Evolutionary conservation across 2,797 vertebrate genomes (phyloP), one percentile per base, ranked within the genome.

Genomic region (Typhlichthys subterraneus): DNA sequence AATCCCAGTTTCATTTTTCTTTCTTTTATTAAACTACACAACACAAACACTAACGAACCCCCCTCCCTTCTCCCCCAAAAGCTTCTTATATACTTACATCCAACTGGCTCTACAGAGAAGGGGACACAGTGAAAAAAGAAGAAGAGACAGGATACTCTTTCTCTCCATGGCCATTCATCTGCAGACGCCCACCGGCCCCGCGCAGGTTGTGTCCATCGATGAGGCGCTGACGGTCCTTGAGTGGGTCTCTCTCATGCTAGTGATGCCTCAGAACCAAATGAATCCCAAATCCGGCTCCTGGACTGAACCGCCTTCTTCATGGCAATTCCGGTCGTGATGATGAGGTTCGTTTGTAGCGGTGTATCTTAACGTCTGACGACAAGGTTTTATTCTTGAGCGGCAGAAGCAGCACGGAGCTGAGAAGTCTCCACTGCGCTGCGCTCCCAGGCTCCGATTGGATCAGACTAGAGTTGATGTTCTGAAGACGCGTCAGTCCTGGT

Each of bases 31-130:
- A 42, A 7, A 1, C 1, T 9, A 42, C 38, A 9, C 7, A 42
- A 9, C 38, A 42, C 38, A 42, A 6, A 42, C 38, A 42, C 38
- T 42, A 42, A 42, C 7, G 38, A 29, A 29, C 4, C 23, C 23
- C 23, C 38, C 8, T 9, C 38, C 38, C 7, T 0, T 42, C 5
- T 5, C 33, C 38, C 38, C 38, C 8, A 42, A 9, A 42, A 42
- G 1, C 38, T 10, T 65, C 48, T n/a, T 13, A n/a, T 38, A 23
- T 88, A 97, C 96, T 96, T 83, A 98, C 97, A 94, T 95, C 97
- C 97, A 99, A 81, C 88, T 93, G 83, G 90, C 93, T 9, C 88
- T 86, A 72, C 91, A 92, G 74, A 90, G 77, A 58, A 85, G 76
- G 65, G 95, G 95, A 51, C 92, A 87, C 48, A 92, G 80, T 31